Percentiles rank a stretch among this genome's conserved stretches.
Evolutionary conservation across 2,113 vertebrate genomes (phyloP).

Genomic region (Grallaria varia): DNA sequence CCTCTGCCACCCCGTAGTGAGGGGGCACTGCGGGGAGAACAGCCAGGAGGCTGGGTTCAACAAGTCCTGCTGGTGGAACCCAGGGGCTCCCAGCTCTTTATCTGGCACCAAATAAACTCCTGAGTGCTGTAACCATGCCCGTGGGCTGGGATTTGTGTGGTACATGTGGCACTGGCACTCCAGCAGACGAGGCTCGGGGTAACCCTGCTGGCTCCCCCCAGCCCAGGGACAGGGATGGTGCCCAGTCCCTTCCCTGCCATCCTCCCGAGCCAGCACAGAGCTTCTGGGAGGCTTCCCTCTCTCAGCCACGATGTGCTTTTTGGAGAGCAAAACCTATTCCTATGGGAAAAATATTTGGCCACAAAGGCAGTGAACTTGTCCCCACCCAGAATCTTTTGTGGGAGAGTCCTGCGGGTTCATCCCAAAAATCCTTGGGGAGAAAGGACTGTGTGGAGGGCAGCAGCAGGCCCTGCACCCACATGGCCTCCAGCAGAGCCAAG

Average conservation of each 20-base stretch:
- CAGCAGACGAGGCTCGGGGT: background rate
- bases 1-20: rapidly evolving
- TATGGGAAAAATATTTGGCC: background rate
- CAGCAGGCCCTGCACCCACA: background rate
- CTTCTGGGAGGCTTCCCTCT: background rate
- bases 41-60: rapidly evolving
- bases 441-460: background rate
- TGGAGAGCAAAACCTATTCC: background rate
- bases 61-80: background rate
- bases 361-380: background rate
- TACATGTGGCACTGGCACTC: background rate
- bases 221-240: background rate
- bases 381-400: background rate
- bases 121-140: rapidly evolving
- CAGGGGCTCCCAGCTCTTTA: background rate
- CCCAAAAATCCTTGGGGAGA: background rate
- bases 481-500: background rate
- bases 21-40: background rate
- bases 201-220: background rate
- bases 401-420: background rate
- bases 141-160: background rate
- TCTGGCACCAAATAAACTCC: background rate
- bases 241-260: background rate
- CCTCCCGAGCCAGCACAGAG: background rate
- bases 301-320: background rate